These are phyloP conservation scores for Anas georgica DNA, from an alignment of 2,797 vertebrate species.

Conservation along the genomic window DNA sequence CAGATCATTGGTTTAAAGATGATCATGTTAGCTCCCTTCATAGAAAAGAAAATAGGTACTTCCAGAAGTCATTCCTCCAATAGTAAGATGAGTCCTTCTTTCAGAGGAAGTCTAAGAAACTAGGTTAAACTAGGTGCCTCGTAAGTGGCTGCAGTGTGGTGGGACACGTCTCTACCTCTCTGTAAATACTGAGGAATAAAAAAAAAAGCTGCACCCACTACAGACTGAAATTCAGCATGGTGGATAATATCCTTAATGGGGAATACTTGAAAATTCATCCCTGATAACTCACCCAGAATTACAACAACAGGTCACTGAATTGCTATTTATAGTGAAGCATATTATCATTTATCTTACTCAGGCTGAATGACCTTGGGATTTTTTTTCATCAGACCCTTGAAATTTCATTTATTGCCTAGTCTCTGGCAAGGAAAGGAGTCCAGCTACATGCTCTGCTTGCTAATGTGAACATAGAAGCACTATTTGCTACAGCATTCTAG, in stretches of 20 bases:
- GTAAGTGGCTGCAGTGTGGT: background rate
- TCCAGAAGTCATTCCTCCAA: background rate
- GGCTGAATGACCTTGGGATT: conserved; percentile 26
- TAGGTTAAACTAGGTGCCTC: background rate
- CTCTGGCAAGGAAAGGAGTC: background rate
- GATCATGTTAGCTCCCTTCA: background rate
- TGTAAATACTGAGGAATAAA: background rate
- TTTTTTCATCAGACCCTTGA: conserved; percentile 42
- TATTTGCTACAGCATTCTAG: background rate
- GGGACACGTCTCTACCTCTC: background rate
- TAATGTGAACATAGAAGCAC: background rate
- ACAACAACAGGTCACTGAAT: conserved; percentile 27
- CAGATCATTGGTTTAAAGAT: background rate
- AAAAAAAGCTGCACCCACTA: background rate
- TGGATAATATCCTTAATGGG: background rate
- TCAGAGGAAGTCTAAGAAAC: background rate
- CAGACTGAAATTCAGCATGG: background rate
- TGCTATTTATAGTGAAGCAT: background rate
- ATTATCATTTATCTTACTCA: conserved; percentile 33
- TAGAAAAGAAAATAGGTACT: background rate
- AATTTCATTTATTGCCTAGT: conserved; percentile 43
- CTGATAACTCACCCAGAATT: background rate
- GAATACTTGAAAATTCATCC: conserved; percentile 20
- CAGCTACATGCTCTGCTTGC: background rate
- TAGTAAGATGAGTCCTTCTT: background rate